Evolutionary conservation across 2,113 vertebrate species (phyloP).

Genomic region (Syngnathoides biaculeatus): DNA sequence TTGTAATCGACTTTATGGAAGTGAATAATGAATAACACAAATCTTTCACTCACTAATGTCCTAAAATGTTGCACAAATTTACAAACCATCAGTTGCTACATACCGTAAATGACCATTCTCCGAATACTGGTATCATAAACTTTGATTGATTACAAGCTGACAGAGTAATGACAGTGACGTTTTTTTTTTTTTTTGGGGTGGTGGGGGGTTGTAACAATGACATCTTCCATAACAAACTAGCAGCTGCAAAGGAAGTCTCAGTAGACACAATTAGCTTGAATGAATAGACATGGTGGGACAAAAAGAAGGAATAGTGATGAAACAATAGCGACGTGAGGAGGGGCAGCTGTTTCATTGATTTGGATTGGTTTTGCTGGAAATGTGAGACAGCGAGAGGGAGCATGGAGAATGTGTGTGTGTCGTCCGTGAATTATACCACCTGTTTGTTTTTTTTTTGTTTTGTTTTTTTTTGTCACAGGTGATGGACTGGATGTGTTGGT

Average conservation of each 20-base stretch:
- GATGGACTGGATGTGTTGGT: background rate
- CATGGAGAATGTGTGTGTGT: background rate
- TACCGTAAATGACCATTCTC: background rate
- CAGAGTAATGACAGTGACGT: background rate
- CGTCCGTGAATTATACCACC: background rate
- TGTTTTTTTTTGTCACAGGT: background rate
- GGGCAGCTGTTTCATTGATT: background rate
- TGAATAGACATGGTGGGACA: background rate
- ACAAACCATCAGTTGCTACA: background rate
- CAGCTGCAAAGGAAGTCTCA: background rate
- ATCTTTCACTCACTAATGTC: background rate
- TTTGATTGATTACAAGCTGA: background rate
- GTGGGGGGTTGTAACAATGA: background rate
- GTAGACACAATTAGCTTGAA: background rate
- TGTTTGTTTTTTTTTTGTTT: background rate
- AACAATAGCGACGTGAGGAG: background rate
- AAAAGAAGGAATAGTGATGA: background rate
- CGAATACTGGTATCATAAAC: background rate
- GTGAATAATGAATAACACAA: background rate
- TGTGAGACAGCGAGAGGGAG: background rate
- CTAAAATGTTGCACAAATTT: no score
- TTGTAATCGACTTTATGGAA: background rate
- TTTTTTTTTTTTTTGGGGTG: background rate
- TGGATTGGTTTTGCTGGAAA: background rate
- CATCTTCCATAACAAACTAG: background rate